These are phyloP conservation scores for Sylvilagus bachmani DNA, from an alignment of 2,113 vertebrate genomes.

Conservation along the genomic window DNA sequence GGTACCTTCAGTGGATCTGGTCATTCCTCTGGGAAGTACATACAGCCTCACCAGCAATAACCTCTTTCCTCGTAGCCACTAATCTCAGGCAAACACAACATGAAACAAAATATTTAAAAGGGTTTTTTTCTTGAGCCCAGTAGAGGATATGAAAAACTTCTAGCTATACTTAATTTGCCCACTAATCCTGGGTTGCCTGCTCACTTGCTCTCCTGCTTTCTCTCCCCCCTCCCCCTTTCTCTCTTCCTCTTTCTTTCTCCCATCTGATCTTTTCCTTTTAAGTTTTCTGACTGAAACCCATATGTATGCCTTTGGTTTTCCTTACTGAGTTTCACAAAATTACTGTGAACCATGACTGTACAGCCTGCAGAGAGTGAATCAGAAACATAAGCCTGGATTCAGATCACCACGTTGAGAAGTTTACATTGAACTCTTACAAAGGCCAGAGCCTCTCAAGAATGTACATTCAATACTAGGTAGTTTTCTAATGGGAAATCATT, in stretches of 20 bases:
- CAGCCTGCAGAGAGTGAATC: not conserved
- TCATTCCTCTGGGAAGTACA: conserved; percentile 39
- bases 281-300: conserved; percentile 74
- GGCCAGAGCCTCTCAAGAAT: conserved; percentile 46
- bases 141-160: conserved; percentile 83
- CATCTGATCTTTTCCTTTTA: conserved; percentile 63
- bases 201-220: not conserved
- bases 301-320: conserved; percentile 69
- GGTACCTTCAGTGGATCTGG: not conserved
- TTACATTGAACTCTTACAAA: conserved; percentile 10
- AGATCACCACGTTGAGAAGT: not conserved
- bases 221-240: too few species aligned
- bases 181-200: conserved; percentile 82
- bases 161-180: conserved; percentile 68
- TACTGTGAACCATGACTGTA: not conserved
- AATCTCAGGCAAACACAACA: conserved; percentile 81
- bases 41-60: conserved; percentile 11
- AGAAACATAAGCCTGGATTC: not conserved
- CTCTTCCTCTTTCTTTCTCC: conserved; percentile 4
- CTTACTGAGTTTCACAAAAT: conserved; percentile 72
- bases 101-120: conserved; percentile 80
- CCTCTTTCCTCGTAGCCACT: conserved; percentile 72
- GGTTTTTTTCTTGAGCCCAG: conserved; percentile 80
- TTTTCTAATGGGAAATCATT: conserved; percentile 33
- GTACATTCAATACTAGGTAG: not conserved